Percentiles rank a stretch among this genome's conserved stretches.
These are phyloP conservation scores for Microcebus jonahi DNA, from an alignment of 2,113 vertebrate genomes.

Conservation along the genomic window DNA sequence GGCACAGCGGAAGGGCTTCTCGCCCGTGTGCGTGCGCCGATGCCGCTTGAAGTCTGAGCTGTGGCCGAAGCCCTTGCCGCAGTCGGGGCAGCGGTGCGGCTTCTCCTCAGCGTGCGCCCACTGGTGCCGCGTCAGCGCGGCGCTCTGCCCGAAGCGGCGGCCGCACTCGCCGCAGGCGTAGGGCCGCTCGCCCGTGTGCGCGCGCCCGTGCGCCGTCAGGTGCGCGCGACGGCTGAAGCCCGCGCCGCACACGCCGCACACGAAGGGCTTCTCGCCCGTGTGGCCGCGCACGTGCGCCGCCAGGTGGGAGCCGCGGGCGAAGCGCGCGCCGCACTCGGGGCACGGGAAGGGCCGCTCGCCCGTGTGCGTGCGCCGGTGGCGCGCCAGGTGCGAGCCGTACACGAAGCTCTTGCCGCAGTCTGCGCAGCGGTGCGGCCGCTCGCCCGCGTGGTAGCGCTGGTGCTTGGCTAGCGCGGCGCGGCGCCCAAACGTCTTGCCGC, in stretches of 20 bases:
- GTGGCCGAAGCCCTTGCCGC: conserved; percentile 81
- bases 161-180: conserved; percentile 88
- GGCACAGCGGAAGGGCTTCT: conserved; percentile 79
- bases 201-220: conserved; percentile 88
- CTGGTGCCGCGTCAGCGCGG: conserved; percentile 87
- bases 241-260: conserved; percentile 90
- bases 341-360: conserved; percentile 85
- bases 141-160: conserved; percentile 86
- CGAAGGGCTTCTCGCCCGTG: conserved; percentile 83
- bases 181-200: conserved; percentile 87
- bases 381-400: conserved; percentile 86
- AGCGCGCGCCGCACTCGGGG: conserved; percentile 83
- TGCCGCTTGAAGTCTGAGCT: conserved; percentile 81
- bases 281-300: conserved; percentile 87
- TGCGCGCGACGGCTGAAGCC: conserved; percentile 86
- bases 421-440: conserved; percentile 84
- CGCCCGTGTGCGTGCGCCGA: conserved; percentile 78
- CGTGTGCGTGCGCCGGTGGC: conserved; percentile 84
- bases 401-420: conserved; percentile 87
- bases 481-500: conserved; percentile 86
- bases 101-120: conserved; percentile 83
- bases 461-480: conserved; percentile 86
- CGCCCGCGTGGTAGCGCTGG: conserved; percentile 84
- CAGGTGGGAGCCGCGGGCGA: conserved; percentile 83
- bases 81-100: conserved; percentile 81